Conservation (phyloP, 2,113 vertebrate genomes). For the Pelmatolapia mariae region DNA sequence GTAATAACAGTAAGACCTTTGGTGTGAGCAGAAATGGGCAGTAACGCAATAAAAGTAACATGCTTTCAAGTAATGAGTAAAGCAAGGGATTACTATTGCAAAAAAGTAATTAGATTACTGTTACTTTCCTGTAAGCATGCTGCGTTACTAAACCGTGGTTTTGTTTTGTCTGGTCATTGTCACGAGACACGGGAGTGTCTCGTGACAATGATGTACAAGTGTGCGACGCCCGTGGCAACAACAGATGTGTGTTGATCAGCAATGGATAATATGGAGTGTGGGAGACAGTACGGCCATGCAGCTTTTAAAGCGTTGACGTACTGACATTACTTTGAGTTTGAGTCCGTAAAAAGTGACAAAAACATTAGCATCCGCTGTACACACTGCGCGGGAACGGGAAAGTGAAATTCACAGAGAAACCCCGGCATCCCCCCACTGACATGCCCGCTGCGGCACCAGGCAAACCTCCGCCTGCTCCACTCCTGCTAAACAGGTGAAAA, state of each 20-base stretch:
- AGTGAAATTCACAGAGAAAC: neutral
- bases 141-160: neutral
- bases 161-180: too few species aligned
- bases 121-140: neutral
- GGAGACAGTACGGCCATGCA: neutral
- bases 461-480: neutral
- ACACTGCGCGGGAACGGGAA: neutral
- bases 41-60: neutral
- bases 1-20: neutral
- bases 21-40: neutral
- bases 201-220: neutral
- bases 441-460: neutral
- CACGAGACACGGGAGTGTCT: neutral
- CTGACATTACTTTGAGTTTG: neutral
- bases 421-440: neutral
- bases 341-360: fast-evolving
- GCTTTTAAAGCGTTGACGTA: neutral
- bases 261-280: neutral
- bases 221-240: neutral
- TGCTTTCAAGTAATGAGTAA: neutral
- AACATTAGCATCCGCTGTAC: neutral
- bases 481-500: neutral
- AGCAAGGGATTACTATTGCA: neutral
- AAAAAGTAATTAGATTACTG: neutral
- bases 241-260: neutral